Evolutionary conservation across 2,113 vertebrate genomes (phyloP).

Genomic region (Pseudopipra pipra): DNA sequence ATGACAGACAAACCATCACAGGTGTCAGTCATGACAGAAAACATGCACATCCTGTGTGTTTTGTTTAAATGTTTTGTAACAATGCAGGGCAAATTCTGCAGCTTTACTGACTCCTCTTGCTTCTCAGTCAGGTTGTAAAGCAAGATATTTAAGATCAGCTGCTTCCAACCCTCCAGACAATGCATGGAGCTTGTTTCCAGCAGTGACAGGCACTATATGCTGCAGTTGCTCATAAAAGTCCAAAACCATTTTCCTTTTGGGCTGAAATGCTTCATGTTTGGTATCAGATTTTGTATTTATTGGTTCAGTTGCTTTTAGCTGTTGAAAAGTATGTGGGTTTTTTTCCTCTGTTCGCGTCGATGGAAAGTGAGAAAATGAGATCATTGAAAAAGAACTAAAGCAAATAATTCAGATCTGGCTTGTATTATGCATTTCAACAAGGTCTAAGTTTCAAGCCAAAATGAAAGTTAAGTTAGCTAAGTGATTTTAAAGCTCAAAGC

Average conservation of each 20-base stretch:
- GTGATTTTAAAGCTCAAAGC: not conserved
- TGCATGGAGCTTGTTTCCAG: not conserved
- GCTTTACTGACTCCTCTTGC: not conserved
- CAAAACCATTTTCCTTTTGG: constrained; percentile 21
- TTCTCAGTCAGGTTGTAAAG: not conserved
- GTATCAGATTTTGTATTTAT: not conserved
- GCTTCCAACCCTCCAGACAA: not conserved
- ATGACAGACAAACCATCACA: fast-evolving
- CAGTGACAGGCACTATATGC: not conserved
- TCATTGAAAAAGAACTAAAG: not conserved
- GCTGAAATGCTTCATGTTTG: not conserved
- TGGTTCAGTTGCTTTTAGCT: constrained; percentile 1
- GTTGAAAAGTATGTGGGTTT: not conserved
- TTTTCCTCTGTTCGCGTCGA: not conserved
- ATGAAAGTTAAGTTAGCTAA: not conserved
- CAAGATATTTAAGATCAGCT: not conserved
- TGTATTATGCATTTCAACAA: not conserved
- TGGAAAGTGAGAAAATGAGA: constrained; percentile 24
- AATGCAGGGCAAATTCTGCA: not conserved
- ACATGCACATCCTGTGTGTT: not conserved
- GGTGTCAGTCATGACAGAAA: not conserved
- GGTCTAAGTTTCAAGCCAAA: not conserved
- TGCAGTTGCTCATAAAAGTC: constrained; percentile 15
- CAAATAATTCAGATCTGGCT: constrained; percentile 25
- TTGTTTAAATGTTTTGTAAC: not conserved